Base-by-base conservation (phyloP, 2,888 invertebrate species). In the Lepidochrysops patricia region DNA sequence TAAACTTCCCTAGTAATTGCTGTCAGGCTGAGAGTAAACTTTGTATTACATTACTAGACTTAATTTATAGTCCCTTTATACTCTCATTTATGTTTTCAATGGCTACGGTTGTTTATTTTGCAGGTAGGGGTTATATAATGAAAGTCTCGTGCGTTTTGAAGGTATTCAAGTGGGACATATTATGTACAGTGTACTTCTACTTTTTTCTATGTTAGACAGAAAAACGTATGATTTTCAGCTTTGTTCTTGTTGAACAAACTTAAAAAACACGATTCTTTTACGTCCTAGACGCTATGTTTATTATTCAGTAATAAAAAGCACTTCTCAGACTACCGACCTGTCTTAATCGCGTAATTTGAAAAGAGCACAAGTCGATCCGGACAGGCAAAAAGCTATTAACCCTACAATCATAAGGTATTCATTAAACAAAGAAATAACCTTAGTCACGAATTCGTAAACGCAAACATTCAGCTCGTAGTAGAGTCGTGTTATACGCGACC, bases 61-160 rank as follows among this genome's bases (percentile, higher is more conserved):
- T 86, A 82, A 86, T 87, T 86, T 87, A 84, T 86, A 80, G 80
- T 82, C 81, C 83, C 82, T 81, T 82, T 84, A 83, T 78, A 79
- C 77, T 72, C 71, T 71, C 73, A 79, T 75, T 81, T 80, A 77
- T 77, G 77, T 79, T 79, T 79, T 75, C 62, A 65, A 65, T 63
- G 57, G 61, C 60, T 59, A 19, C 49, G 62, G 62, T 65, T 65
- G 59, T 57, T 57, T 52, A 13, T 29, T 25, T 15, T 9, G 15
- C 27, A 52, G 15, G 13, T 29, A 13, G 2, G 13, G 12, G 2
- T 15, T 7, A 29, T 7, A 29, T 9, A 5, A 9, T 9, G 29
- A 7, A 29, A 4, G 7, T 7, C 6, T 7, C 2, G 29, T 29
- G 2, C 6, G 29, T 29, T 29, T 7, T 29, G 2, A 29, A 29